A percentile compares a stretch with the other conserved stretches of the same genome.
Evolutionary conservation across 37 sponge, comb jelly and placozoan species (phyloP).

Genomic region (Chondrilla cf. caribensis): DNA sequence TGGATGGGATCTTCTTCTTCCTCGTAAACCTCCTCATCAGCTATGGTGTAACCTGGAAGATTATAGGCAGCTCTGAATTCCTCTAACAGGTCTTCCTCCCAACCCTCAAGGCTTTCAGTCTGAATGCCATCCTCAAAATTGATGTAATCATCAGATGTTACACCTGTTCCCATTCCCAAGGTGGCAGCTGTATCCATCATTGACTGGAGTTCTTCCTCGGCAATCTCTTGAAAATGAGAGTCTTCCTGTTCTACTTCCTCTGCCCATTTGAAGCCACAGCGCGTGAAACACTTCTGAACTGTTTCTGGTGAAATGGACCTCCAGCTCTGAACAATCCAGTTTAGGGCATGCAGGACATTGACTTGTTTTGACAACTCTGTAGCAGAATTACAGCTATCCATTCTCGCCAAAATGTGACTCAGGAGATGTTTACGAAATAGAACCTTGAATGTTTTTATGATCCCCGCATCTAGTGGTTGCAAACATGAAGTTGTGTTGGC

Average conservation of each 20-base stretch:
- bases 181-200: not conserved
- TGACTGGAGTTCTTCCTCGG: not conserved
- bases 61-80: not conserved
- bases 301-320: too few species aligned
- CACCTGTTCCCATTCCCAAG: too few species aligned
- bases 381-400: not conserved
- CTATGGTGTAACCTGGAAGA: not conserved
- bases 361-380: not conserved
- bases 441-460: slow-evolving; percentile 6
- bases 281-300: not conserved
- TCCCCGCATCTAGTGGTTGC: not conserved
- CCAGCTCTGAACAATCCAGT: slow-evolving; percentile 5
- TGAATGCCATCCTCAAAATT: not conserved
- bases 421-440: not conserved
- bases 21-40: not conserved
- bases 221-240: not conserved
- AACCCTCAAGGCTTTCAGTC: not conserved
- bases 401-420: not conserved
- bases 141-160: not conserved
- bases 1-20: not conserved
- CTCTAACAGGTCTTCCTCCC: too few species aligned
- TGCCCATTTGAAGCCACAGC: not conserved
- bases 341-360: slow-evolving; percentile 3
- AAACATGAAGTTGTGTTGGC: not conserved
- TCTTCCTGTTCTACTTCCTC: not conserved